Evolutionary conservation across 2,113 vertebrate species (phyloP), one percentile per base, ranked within the genome.

Genomic region (Calidris pugnax): DNA sequence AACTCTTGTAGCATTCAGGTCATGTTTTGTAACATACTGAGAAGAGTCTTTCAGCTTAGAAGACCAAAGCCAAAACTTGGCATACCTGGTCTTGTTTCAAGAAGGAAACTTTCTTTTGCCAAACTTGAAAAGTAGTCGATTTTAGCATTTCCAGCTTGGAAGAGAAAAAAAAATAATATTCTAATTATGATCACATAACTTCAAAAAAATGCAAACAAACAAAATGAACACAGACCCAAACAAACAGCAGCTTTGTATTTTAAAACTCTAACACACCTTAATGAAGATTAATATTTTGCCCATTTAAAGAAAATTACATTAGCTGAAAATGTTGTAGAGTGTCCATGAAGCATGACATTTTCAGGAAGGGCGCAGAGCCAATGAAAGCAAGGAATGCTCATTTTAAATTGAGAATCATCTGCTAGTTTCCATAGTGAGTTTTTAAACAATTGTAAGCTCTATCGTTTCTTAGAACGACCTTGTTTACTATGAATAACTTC

Each of bases 231-330:
- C 26, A 69, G 84, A 82, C 11, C 64, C 56, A 89, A 76, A 69
- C 10, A 85, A 89, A 47, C 9, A 50, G 60, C 21, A 57, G 37
- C 57, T 78, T 76, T 76, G 17, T 23, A 30, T 64, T 95, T 92
- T 73, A 83, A 85, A 85, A 59, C 24, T 67, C 47, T 33, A 74
- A 9, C 35, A 21, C 63, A 78, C 64, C 60, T 78, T 87, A 75
- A 87, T 64, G 12, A 87, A 5, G 10, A 75, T 50, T 14, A 91
- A 87, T 95, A 86, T 78, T 93, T 96, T 94, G 43, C 22, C 81
- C 81, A 87, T 94, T 89, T 91, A 63, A 89, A 93, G 89, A 95
- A 93, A 97, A 84, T 41, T 55, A 68, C 73, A 62, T 93, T 90
- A 84, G 87, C 85, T 87, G 39, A 82, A 95, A 94, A 68, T 37